Conservation (phyloP, 2,113 vertebrate genomes). For the Neolamprologus toae region DNA sequence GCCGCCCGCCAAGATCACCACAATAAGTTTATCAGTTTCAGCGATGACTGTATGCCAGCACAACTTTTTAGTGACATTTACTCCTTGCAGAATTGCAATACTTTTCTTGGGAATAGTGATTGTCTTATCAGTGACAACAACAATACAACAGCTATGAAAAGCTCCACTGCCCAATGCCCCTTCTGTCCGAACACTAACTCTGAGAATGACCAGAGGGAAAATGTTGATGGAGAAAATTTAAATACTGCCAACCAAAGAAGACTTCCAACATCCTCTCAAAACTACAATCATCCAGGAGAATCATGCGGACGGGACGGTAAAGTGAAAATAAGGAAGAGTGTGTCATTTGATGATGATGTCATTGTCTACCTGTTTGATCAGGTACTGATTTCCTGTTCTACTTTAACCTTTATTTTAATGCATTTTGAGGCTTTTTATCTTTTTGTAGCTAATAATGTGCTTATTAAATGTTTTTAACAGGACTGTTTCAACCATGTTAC, state of each 20-base stretch:
- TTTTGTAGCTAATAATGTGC: not conserved
- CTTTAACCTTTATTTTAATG: not conserved
- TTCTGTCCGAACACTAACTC: constrained; percentile 27
- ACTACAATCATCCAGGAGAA: not conserved
- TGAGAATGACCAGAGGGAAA: constrained; percentile 38
- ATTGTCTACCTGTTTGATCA: constrained; percentile 87
- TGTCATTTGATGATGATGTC: constrained; percentile 85
- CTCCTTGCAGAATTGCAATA: not conserved
- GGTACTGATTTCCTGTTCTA: constrained; percentile 62
- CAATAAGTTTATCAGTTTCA: not conserved
- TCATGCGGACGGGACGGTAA: constrained; percentile 28
- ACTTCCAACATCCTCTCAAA: not conserved
- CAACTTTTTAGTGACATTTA: not conserved
- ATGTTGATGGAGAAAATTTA: not conserved
- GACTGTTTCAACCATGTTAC: not conserved
- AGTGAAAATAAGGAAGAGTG: constrained; percentile 73
- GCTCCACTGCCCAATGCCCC: not conserved
- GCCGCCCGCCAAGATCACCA: not conserved
- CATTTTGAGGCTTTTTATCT: not conserved
- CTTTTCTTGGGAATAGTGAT: not conserved
- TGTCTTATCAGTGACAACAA: not conserved
- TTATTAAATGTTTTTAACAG: not conserved
- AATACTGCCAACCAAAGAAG: not conserved
- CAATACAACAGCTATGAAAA: not conserved
- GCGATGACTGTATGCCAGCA: not conserved